Percentiles rank a stretch among this genome's conserved stretches.
Evolutionary conservation across 2,113 vertebrate species (phyloP).

Genomic region (Glaucomys volans): DNA sequence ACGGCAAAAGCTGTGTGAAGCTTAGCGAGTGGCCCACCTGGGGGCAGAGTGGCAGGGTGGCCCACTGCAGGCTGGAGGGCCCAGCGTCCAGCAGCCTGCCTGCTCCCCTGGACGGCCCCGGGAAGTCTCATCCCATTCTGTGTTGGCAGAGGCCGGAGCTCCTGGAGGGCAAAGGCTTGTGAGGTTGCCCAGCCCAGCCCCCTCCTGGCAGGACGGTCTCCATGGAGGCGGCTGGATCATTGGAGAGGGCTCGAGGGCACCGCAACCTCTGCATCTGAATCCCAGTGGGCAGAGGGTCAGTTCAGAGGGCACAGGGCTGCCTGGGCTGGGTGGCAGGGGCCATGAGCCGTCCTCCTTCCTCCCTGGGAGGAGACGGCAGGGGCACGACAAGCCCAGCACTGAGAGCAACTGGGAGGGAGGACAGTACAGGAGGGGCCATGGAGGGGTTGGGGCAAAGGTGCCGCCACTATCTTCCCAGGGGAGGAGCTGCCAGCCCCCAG

Average conservation of each 20-base stretch:
- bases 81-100: rapidly evolving
- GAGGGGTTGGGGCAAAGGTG: background rate
- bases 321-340: background rate
- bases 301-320: background rate
- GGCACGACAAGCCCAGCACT: background rate
- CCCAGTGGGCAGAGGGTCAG: background rate
- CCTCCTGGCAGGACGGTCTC: background rate
- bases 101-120: background rate
- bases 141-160: background rate
- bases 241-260: background rate
- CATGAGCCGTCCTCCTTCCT: background rate
- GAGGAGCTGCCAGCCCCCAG: background rate
- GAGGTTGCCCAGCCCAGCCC: background rate
- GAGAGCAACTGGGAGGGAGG: background rate
- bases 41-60: background rate
- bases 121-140: background rate
- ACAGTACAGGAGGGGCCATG: background rate
- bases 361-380: background rate
- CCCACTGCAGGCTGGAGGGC: background rate
- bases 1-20: too few relatives aligned
- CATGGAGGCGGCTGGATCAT: rapidly evolving
- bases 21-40: background rate
- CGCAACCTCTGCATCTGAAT: background rate
- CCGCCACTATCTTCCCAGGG: rapidly evolving
- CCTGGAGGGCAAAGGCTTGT: background rate